Evolutionary conservation across 2,888 invertebrate genomes (phyloP).

Genomic region (Agonum fuliginosum): DNA sequence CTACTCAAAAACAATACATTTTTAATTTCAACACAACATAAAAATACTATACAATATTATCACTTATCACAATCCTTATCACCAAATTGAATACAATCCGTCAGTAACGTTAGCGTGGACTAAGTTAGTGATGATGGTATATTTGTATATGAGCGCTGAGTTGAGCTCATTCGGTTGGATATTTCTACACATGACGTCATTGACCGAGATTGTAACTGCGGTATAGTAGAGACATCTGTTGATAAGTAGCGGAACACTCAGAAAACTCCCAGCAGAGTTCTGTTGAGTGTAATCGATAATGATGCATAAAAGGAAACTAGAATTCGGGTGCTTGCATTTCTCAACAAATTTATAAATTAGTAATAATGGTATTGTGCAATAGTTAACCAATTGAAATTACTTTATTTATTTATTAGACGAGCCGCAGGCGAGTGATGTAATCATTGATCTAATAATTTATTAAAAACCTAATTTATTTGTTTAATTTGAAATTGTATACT

Average conservation of each 20-base stretch:
- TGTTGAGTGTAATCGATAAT: too few species aligned
- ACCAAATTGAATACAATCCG: constrained; percentile 3
- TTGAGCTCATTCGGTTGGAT: constrained; percentile 1
- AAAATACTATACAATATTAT: neutral
- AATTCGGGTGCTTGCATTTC: too few species aligned
- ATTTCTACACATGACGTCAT: constrained; percentile 23
- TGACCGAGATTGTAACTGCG: neutral
- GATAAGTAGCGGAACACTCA: neutral
- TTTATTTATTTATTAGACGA: too few species aligned
- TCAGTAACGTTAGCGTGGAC: neutral
- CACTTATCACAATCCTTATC: neutral
- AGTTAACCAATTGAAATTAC: too few species aligned
- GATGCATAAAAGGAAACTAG: too few species aligned
- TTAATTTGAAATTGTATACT: too few species aligned
- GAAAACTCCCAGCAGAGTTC: neutral
- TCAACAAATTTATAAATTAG: too few species aligned
- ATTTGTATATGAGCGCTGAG: neutral
- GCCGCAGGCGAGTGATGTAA: too few species aligned
- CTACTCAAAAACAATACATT: neutral
- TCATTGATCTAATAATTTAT: too few species aligned
- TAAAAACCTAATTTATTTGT: too few species aligned
- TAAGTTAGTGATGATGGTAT: neutral
- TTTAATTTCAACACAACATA: neutral
- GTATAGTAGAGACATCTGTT: neutral
- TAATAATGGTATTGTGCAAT: too few species aligned